Conservation (phyloP, 2,113 vertebrate genomes). For the Laterallus jamaicensis region DNA sequence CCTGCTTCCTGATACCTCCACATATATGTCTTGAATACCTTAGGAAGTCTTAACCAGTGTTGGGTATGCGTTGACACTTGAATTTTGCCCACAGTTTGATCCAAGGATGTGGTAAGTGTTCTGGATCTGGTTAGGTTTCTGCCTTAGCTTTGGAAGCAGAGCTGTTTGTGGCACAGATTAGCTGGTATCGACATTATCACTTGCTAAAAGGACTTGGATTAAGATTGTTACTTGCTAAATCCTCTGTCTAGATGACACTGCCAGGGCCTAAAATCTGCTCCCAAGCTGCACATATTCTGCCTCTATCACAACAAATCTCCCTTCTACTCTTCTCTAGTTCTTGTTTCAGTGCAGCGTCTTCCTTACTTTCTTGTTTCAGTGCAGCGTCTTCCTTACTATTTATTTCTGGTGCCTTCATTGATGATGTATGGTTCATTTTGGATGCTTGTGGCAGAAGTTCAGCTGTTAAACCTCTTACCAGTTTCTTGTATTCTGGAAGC, state of each 20-base stretch:
- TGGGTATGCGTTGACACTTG: background rate
- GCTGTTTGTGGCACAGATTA: background rate
- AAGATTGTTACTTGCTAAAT: background rate
- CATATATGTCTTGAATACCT: background rate
- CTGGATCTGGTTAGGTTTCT: background rate
- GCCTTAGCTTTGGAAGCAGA: background rate
- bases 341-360: background rate
- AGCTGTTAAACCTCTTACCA: background rate
- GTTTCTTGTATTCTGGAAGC: background rate
- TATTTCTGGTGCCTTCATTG: background rate
- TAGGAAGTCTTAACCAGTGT: background rate
- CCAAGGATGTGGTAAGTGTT: background rate
- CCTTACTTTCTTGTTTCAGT: background rate
- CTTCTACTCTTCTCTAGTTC: background rate
- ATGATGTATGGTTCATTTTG: background rate
- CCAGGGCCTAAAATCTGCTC: background rate
- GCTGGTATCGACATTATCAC: background rate
- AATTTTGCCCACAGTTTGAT: background rate
- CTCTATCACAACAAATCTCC: background rate
- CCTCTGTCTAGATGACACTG: background rate
- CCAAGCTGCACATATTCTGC: background rate
- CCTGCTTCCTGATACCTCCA: background rate
- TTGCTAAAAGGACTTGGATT: background rate
- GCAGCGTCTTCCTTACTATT: background rate
- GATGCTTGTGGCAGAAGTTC: background rate